Conservation (phyloP, 1,140 invertebrate species). For the Myzus persicae region DNA sequence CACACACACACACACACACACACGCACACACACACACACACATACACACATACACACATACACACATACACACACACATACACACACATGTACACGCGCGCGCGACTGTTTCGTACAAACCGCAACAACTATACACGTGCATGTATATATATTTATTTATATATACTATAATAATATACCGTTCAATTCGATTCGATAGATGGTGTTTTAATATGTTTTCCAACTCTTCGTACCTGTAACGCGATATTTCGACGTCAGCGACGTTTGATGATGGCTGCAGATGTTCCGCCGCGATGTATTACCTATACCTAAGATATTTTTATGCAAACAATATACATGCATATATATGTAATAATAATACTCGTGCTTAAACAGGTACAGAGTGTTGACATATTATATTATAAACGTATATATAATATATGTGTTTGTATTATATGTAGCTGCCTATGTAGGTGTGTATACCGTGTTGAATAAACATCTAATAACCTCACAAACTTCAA, state of each 20-base stretch:
- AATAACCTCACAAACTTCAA: too few relatives aligned
- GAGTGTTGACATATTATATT: neutral
- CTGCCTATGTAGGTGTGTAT: too few relatives aligned
- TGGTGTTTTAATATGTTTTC: neutral
- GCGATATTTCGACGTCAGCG: neutral
- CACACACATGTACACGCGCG: neutral
- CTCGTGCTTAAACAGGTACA: neutral
- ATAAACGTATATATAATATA: too few relatives aligned
- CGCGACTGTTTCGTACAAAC: neutral
- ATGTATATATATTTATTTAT: neutral
- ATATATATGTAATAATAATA: neutral
- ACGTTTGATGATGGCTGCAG: neutral
- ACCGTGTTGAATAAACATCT: neutral
- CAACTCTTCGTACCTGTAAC: neutral
- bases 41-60: too few relatives aligned
- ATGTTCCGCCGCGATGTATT: neutral
- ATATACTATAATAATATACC: neutral
- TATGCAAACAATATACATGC: neutral
- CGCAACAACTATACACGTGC: neutral
- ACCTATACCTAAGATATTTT: neutral
- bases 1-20: neutral
- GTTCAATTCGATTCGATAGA: neutral
- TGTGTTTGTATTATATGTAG: too few relatives aligned
- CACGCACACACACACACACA: neutral
- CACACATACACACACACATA: too few relatives aligned